Percentiles rank a stretch among this genome's conserved stretches.
These are phyloP conservation scores for Acanthiza pusilla DNA, from an alignment of 2,797 vertebrate genomes.

Conservation along the genomic window DNA sequence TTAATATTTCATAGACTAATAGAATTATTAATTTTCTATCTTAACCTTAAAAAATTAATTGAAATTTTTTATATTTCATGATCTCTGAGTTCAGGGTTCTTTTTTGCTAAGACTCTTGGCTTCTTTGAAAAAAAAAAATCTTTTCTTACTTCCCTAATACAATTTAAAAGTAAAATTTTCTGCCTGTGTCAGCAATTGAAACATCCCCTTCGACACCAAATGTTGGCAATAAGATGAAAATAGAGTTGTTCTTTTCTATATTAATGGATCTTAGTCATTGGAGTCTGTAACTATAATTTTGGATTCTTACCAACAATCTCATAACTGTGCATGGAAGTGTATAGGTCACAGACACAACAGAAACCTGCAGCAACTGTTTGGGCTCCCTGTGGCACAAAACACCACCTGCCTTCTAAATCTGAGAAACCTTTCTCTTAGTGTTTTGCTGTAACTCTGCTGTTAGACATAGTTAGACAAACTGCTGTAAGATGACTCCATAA, in stretches of 20 bases:
- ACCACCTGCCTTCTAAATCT: background rate
- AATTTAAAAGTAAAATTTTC: background rate
- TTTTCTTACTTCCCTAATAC: background rate
- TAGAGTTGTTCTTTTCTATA: background rate
- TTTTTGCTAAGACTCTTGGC: background rate
- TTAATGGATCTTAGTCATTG: background rate
- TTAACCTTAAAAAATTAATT: background rate
- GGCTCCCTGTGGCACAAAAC: background rate
- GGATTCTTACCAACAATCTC: background rate
- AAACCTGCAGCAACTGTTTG: background rate
- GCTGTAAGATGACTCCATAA: background rate
- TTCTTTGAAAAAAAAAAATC: background rate
- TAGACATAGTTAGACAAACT: too few relatives aligned
- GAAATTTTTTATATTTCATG: background rate
- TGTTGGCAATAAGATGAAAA: background rate
- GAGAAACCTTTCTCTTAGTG: background rate
- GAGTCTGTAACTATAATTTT: background rate
- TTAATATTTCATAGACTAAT: background rate
- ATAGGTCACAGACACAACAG: background rate
- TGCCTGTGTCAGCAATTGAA: background rate
- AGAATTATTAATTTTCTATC: background rate
- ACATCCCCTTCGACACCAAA: background rate
- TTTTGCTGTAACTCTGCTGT: background rate
- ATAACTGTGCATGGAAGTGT: background rate
- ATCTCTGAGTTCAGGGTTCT: background rate